A percentile compares a stretch with the other conserved stretches of the same genome.
These are phyloP conservation scores for Odobenus rosmarus DNA, from an alignment of 2,113 vertebrate genomes.

Conservation along the genomic window DNA sequence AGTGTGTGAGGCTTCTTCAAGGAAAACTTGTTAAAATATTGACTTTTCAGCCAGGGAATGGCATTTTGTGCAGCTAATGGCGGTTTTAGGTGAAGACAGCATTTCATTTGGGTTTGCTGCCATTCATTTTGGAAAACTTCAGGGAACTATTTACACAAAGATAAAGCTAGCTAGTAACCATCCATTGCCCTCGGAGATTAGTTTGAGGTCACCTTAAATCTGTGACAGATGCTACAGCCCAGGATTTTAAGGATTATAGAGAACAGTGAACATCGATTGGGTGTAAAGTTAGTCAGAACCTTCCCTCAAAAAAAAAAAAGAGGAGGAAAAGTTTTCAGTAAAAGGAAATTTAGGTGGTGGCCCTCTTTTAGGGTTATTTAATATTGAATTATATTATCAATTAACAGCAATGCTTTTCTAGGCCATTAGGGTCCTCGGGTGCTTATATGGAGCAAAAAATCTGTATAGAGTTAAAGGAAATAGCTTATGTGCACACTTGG, in stretches of 20 bases:
- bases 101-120: neutral
- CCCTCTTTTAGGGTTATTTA: neutral
- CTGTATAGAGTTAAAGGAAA: neutral
- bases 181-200: neutral
- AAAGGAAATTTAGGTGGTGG: neutral
- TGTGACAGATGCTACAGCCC: neutral
- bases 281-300: neutral
- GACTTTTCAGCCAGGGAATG: neutral
- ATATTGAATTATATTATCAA: neutral
- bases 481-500: neutral
- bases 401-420: neutral
- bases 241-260: neutral
- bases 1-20: neutral
- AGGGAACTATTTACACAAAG: neutral
- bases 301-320: neutral
- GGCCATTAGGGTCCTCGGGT: neutral
- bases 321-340: neutral
- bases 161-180: neutral
- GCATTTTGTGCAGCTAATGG: neutral
- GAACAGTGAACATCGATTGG: neutral
- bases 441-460: neutral
- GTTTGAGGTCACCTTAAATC: constrained; percentile 32
- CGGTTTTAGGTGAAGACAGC: neutral
- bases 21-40: neutral
- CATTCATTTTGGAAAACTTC: neutral